These are phyloP conservation scores for Trematocara macrostoma DNA, from an alignment of 2,113 vertebrate genomes.

Conservation along the genomic window DNA sequence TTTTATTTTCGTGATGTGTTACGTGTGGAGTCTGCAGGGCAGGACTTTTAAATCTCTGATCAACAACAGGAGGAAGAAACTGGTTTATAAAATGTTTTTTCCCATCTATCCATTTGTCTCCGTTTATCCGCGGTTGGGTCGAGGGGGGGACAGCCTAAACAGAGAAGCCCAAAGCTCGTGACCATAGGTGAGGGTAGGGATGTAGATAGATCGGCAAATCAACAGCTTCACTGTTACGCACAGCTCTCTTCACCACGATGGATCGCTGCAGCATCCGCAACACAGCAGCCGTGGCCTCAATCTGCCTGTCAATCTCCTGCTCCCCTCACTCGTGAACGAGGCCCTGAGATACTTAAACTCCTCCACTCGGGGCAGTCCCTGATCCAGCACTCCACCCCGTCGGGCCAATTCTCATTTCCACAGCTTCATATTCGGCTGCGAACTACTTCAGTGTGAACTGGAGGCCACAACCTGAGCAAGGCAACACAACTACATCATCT, in stretches of 20 bases:
- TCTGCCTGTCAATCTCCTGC: background rate
- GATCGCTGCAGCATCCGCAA: background rate
- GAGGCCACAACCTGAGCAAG: background rate
- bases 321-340: rapidly evolving
- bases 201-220: background rate
- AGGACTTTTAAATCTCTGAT: background rate
- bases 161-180: background rate
- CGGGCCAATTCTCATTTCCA: background rate
- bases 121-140: rapidly evolving
- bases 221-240: rapidly evolving
- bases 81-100: background rate
- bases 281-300: background rate
- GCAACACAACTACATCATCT: background rate
- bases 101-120: background rate
- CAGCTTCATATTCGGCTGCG: background rate
- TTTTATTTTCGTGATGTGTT: rapidly evolving
- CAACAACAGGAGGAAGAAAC: background rate
- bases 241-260: background rate
- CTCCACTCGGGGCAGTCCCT: background rate
- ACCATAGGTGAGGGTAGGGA: background rate
- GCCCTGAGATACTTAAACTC: background rate
- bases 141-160: background rate
- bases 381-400: rapidly evolving
- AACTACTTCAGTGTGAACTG: background rate
- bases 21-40: background rate